Percentiles rank a stretch among this genome's conserved stretches.
phyloP scores from a whole-genome alignment of 1,140 invertebrate species.

The Hylyphantes graminicola region DNA sequence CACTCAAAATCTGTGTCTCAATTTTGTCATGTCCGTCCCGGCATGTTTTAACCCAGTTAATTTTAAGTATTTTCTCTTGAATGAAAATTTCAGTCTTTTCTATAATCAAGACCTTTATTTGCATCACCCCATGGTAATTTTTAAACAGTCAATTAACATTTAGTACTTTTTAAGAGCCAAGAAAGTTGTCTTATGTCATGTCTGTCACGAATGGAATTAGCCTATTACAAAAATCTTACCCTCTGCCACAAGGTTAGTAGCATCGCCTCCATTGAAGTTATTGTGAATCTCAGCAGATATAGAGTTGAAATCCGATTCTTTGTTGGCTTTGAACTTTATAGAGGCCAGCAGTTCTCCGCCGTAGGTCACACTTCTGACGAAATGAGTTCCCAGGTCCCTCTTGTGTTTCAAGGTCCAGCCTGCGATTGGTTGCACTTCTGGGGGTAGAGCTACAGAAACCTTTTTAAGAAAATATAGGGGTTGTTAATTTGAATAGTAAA shows the following conservation, averaged over 20 bases:
- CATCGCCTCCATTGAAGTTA: conserved; percentile 43
- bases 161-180: no score
- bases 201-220: no score
- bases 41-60: no score
- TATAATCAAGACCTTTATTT: no score
- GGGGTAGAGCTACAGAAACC: conserved; percentile 19
- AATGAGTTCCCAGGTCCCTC: conserved; percentile 56
- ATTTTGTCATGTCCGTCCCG: no score
- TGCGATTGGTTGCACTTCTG: conserved; percentile 33
- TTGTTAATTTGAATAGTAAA: no score
- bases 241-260: conserved; percentile 35
- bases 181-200: no score
- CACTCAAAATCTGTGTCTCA: no score
- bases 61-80: no score
- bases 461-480: neutral
- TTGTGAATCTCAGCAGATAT: conserved; percentile 17
- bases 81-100: no score
- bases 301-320: conserved; percentile 23
- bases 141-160: no score
- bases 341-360: conserved; percentile 49
- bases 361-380: conserved; percentile 52
- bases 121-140: no score
- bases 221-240: conserved; percentile 20
- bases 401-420: conserved; percentile 14
- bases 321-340: conserved; percentile 45